Evolutionary conservation across 2,113 vertebrate genomes (phyloP), one percentile per base, ranked within the genome.

Genomic region (Leuciscus idus): DNA sequence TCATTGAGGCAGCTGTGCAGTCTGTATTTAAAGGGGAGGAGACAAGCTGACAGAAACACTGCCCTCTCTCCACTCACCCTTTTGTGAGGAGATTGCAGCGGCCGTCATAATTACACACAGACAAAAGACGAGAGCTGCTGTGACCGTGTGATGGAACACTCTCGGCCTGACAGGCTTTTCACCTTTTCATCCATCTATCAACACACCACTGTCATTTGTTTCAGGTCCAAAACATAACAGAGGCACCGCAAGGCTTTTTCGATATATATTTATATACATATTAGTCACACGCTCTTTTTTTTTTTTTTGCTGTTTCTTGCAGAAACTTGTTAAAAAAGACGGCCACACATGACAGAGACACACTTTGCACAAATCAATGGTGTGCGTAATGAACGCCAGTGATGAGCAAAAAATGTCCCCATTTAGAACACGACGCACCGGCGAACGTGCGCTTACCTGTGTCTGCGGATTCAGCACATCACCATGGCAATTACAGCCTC

Each of bases 21-120:
- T 81, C 30, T 86, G 89, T 87, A 84, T 91, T 89, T 90, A 88
- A 90, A 89, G 84, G 86, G 84, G 84, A 68, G 83, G 89, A 86
- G 86, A 90, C 36, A 23, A 30, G 64, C 77, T 86, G 84, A 84
- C 88, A 86, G 85, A 80, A 83, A 86, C 87, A 78, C 79, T 81
- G 87, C 79, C 85, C 85, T 81, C 81, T 85, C 72, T 10, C 79
- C 52, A 21, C 86, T 81, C 87, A 85, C 57, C 73, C 81, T 87
- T 88, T 87, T 89, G 85, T 91, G 76, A 75, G 75, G 88, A 83
- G 75, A 87, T 73, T 79, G 73, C 77, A 81, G 83, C 39, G 50
- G 55, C 83, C 84, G 55, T 87, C 89, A 84, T 89, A 87, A 89
- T 88, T 79, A 86, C 83, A 79, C 81, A n/a, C n/a, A 19, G 76